Conservation (phyloP, 2,113 vertebrate genomes). For the Daboia siamensis region DNA sequence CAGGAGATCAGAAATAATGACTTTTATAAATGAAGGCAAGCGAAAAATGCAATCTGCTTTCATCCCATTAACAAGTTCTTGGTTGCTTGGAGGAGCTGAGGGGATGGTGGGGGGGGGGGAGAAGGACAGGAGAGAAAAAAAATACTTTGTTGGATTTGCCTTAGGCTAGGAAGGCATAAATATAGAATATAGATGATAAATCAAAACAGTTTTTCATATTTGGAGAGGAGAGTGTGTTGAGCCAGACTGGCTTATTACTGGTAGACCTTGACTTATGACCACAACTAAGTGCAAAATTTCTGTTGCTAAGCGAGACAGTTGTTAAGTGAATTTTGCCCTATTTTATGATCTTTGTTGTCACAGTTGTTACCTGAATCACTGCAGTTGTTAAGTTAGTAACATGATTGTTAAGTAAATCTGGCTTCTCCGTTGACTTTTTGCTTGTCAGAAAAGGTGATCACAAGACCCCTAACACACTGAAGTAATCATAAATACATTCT, state of each 20-base stretch:
- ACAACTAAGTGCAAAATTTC: not conserved
- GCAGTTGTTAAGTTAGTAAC: too few relatives aligned
- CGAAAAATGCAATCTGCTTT: conserved; percentile 38
- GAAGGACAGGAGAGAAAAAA: not conserved
- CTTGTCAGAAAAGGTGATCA: not conserved
- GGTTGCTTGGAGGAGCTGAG: not conserved
- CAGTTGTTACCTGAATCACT: too few relatives aligned
- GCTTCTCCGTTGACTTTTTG: too few relatives aligned
- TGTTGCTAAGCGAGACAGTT: not conserved
- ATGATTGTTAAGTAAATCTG: too few relatives aligned
- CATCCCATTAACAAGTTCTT: not conserved
- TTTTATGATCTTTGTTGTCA: too few relatives aligned
- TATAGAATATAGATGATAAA: not conserved
- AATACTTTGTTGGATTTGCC: not conserved
- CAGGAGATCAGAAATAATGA: not conserved
- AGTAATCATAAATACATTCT: too few relatives aligned
- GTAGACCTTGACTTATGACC: too few relatives aligned
- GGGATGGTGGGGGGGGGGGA: not conserved
- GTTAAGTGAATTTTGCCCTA: too few relatives aligned
- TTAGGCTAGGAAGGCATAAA: not conserved
- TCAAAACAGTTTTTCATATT: not conserved
- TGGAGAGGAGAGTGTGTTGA: not conserved
- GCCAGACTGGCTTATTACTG: not conserved
- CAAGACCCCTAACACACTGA: too few relatives aligned
- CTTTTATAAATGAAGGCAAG: not conserved